Percentiles rank a stretch among this genome's conserved stretches.
Evolutionary conservation across 2,797 vertebrate genomes (phyloP).

Genomic region (Poeciliopsis paucimaculata): DNA sequence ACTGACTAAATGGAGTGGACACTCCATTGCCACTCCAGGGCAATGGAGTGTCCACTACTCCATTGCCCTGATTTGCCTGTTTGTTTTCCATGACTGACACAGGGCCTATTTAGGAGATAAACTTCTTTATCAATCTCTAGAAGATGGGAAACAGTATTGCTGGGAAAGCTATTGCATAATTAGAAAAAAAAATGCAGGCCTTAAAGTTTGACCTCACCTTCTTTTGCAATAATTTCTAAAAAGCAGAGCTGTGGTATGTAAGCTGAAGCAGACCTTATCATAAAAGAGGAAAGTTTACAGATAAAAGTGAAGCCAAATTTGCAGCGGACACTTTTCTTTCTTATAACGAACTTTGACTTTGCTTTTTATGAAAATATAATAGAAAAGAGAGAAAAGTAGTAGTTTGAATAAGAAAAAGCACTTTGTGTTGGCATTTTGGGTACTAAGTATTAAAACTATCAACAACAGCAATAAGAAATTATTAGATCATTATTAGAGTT

Average conservation of each 20-base stretch:
- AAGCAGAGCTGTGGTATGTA: neutral
- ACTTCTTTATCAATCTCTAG: neutral
- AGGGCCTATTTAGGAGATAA: neutral
- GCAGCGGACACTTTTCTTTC: neutral
- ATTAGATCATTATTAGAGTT: neutral
- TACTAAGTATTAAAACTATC: neutral
- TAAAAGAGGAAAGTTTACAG: neutral
- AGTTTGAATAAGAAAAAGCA: too few relatives aligned
- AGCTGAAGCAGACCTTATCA: neutral
- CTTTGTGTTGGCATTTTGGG: neutral
- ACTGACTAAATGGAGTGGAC: too few relatives aligned
- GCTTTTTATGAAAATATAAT: neutral
- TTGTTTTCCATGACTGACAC: conserved; percentile 8
- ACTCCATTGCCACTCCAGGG: too few relatives aligned
- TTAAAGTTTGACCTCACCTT: neutral
- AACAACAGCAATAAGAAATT: neutral
- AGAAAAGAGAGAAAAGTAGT: neutral
- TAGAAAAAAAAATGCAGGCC: neutral
- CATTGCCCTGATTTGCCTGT: neutral
- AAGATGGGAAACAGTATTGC: neutral
- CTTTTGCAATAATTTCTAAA: conserved; percentile 2
- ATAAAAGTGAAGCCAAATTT: neutral
- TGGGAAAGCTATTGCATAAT: neutral
- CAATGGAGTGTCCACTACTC: neutral
- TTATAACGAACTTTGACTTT: neutral